Evolutionary conservation across 2,797 vertebrate species (phyloP).

Genomic region (Geotrypetes seraphini): DNA sequence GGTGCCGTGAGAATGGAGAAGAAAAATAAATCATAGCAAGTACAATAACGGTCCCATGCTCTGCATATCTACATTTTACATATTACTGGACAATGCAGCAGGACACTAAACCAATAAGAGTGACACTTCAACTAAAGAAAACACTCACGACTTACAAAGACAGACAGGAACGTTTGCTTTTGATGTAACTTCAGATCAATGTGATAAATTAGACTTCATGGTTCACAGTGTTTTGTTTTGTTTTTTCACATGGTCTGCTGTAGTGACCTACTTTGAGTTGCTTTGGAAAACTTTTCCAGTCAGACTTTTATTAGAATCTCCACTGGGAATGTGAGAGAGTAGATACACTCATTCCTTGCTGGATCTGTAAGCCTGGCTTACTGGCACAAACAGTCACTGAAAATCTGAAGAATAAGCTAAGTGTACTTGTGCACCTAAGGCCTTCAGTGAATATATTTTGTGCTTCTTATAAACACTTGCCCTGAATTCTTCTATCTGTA

Average conservation of each 20-base stretch:
- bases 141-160: too few species aligned
- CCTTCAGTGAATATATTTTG: constrained; percentile 43
- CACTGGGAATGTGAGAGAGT: not conserved
- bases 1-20: too few species aligned
- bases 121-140: too few species aligned
- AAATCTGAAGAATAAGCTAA: constrained; percentile 37
- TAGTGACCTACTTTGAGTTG: constrained; percentile 37
- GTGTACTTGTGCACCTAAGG: constrained; percentile 40
- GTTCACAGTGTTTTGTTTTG: too few species aligned
- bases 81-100: too few species aligned
- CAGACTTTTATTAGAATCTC: not conserved
- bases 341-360: constrained; percentile 4
- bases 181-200: constrained; percentile 39
- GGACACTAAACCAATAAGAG: too few species aligned
- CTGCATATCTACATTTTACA: too few species aligned
- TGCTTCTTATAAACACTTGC: constrained; percentile 43
- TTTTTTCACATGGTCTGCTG: constrained; percentile 30
- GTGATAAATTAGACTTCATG: constrained; percentile 38
- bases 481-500: constrained; percentile 25
- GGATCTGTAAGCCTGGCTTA: constrained; percentile 23
- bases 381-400: constrained; percentile 31
- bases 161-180: constrained; percentile 29
- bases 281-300: constrained; percentile 18
- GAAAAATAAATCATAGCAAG: too few species aligned
- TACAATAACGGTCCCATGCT: too few species aligned